phyloP scores from a whole-genome alignment of 92 coral and sea anemone genomes.

The Porites divaricata region DNA sequence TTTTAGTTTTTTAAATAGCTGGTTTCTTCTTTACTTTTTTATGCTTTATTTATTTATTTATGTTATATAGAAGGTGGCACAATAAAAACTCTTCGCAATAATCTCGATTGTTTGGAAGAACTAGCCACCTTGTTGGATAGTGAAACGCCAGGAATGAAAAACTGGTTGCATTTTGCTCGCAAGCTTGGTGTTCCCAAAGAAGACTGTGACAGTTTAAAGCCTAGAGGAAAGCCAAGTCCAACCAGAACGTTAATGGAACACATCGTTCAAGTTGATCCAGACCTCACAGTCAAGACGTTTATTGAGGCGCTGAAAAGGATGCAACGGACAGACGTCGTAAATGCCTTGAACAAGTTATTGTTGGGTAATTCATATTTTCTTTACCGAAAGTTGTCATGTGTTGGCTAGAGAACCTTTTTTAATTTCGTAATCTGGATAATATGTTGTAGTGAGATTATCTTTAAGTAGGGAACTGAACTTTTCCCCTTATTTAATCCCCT shows the following conservation, averaged over 20 bases:
- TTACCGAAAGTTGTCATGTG: no score
- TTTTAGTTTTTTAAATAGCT: no score
- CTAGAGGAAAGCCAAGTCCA: not conserved
- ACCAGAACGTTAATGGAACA: conserved; percentile 4
- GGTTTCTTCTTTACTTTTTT: not conserved
- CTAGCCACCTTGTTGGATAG: not conserved
- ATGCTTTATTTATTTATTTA: not conserved
- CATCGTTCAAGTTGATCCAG: conserved; percentile 8
- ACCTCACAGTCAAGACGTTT: not conserved
- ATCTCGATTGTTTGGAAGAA: not conserved
- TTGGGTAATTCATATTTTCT: not conserved
- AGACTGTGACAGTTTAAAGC: not conserved
- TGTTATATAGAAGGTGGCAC: not conserved
- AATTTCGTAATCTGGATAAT: no score
- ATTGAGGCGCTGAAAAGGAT: not conserved
- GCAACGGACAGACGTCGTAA: not conserved
- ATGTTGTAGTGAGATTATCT: no score
- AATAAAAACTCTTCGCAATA: not conserved
- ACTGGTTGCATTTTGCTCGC: conserved; percentile 8
- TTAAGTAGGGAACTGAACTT: no score
- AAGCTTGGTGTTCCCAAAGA: not conserved
- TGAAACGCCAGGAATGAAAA: conserved; percentile 6
- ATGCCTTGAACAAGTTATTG: not conserved
- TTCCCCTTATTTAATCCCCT: no score
- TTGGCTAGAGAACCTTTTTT: no score